These are phyloP conservation scores for Picathartes gymnocephalus DNA, from an alignment of 2,113 vertebrate genomes.

Conservation along the genomic window DNA sequence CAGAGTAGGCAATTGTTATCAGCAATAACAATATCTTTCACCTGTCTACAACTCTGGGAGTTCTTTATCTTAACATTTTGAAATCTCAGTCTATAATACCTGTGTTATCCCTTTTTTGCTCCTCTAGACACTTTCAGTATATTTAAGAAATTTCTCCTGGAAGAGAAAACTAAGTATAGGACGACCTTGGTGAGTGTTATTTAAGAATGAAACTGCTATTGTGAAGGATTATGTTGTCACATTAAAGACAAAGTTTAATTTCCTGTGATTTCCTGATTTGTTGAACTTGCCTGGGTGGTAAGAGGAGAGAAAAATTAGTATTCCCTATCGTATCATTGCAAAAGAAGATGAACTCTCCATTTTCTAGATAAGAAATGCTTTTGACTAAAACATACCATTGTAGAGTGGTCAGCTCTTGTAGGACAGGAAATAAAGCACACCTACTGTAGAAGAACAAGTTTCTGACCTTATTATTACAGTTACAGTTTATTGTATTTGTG, in stretches of 20 bases:
- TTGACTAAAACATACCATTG: background rate
- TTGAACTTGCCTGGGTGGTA: background rate
- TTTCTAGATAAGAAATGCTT: constrained; percentile 73
- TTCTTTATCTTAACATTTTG: background rate
- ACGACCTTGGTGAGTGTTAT: background rate
- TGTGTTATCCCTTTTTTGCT: background rate
- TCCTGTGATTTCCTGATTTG: background rate
- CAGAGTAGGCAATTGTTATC: background rate
- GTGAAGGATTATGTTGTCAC: background rate
- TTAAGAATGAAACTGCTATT: background rate
- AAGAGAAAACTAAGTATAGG: background rate
- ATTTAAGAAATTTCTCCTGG: background rate
- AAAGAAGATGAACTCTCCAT: constrained; percentile 73
- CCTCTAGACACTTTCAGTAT: background rate
- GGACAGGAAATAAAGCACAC: background rate
- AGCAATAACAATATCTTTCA: background rate
- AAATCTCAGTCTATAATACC: background rate
- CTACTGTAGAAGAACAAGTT: background rate
- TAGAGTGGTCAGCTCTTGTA: background rate
- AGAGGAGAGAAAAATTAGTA: background rate
- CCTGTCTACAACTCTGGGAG: background rate
- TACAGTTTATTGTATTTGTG: background rate
- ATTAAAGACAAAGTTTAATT: background rate
- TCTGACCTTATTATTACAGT: background rate
- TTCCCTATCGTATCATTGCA: background rate